phyloP scores from a whole-genome alignment of 1,140 invertebrate genomes.

The Caenorhabditis brenneri region DNA sequence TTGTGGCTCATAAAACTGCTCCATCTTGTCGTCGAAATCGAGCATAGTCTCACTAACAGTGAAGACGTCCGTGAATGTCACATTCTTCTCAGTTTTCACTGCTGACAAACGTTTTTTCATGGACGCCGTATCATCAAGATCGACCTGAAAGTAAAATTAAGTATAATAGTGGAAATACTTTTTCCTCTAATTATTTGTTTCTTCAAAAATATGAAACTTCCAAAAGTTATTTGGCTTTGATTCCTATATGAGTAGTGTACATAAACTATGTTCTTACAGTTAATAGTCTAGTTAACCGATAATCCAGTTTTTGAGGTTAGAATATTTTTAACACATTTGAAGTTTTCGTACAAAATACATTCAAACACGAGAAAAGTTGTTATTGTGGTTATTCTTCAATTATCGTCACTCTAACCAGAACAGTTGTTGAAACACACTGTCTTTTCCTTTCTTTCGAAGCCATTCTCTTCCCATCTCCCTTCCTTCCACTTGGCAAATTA shows the following conservation, averaged over 20 bases:
- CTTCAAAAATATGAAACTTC: no score
- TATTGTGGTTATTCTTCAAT: not conserved
- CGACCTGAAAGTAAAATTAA: conserved; percentile 61
- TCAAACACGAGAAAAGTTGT: not conserved
- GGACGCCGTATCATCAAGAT: conserved; percentile 66
- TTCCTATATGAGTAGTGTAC: no score
- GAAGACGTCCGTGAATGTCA: conserved; percentile 52
- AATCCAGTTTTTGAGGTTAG: not conserved
- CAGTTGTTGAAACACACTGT: not conserved
- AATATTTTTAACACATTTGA: not conserved
- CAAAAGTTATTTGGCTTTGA: no score
- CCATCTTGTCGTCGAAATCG: conserved; percentile 58
- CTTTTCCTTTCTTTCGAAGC: not conserved
- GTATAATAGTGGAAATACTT: no score
- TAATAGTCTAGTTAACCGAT: no score
- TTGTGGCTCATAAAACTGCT: conserved; percentile 66
- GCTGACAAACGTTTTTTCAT: conserved; percentile 66
- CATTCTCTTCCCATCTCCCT: not conserved
- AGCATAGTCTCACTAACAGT: conserved; percentile 53
- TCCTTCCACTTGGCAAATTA: no score
- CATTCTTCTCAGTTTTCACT: conserved; percentile 61
- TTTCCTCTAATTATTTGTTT: no score
- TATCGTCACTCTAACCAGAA: not conserved
- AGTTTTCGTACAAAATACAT: not conserved
- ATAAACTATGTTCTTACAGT: no score